phyloP scores from a whole-genome alignment of 2,113 vertebrate genomes.

The Cynoglossus semilaevis region DNA sequence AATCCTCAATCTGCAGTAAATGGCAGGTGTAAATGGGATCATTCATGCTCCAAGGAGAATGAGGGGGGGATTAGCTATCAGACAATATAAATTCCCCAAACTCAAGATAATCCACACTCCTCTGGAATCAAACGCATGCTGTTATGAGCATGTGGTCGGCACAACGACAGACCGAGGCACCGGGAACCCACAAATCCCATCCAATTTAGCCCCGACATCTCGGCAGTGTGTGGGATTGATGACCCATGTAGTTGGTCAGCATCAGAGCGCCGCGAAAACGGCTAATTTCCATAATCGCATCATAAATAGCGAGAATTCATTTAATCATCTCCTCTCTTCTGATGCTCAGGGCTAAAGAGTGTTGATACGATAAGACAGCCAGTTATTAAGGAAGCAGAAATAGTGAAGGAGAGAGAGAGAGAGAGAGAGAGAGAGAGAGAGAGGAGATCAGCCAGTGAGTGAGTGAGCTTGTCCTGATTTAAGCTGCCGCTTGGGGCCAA shows the following conservation, averaged over 20 bases:
- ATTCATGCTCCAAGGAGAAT: slow-evolving; percentile 64
- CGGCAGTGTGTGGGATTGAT: slow-evolving; percentile 62
- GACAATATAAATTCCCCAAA: slow-evolving; percentile 67
- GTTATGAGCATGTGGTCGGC: slow-evolving; percentile 63
- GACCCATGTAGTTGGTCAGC: slow-evolving; percentile 73
- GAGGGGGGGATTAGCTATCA: slow-evolving; percentile 65
- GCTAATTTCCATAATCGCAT: slow-evolving; percentile 99
- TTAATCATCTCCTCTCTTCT: slow-evolving; percentile 95
- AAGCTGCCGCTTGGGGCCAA: slow-evolving; percentile 98
- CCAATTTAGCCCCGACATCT: slow-evolving; percentile 71
- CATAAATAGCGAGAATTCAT: slow-evolving; percentile 98
- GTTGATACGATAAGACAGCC: slow-evolving; percentile 99
- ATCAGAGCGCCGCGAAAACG: slow-evolving; percentile 73
- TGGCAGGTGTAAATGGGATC: slow-evolving; percentile 72
- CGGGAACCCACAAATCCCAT: slow-evolving; percentile 65
- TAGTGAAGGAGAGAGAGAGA: slow-evolving; percentile 34
- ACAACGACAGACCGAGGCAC: slow-evolving; percentile 55
- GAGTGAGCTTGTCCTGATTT: slow-evolving; percentile 88
- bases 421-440: slow-evolving; percentile 41
- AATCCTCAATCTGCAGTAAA: slow-evolving; percentile 57
- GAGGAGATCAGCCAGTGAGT: slow-evolving; percentile 64
- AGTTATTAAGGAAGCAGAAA: slow-evolving; percentile 82
- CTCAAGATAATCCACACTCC: slow-evolving; percentile 62
- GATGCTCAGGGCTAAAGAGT: slow-evolving; percentile 93
- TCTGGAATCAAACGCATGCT: slow-evolving; percentile 66